Percentiles rank a stretch among this genome's conserved stretches.
Evolutionary conservation across 1,140 invertebrate genomes (phyloP).

Genomic region (Cotesia chilonis): DNA sequence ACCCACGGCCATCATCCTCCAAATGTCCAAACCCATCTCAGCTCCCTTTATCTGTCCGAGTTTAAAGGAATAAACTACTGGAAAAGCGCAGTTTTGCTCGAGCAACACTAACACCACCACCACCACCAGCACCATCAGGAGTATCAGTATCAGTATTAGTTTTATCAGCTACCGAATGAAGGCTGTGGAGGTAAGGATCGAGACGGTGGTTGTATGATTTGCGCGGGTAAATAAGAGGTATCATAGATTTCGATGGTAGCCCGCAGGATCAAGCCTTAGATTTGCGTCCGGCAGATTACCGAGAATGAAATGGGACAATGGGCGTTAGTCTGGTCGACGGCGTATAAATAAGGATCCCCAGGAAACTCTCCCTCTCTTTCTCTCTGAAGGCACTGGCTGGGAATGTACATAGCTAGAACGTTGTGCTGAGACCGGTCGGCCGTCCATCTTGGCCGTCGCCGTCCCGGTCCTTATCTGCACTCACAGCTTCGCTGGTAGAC

Average conservation of each 20-base stretch:
- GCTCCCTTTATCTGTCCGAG: too few relatives aligned
- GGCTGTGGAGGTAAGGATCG: background rate
- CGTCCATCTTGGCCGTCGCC: conserved; percentile 66
- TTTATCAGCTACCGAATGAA: background rate
- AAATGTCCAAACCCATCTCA: background rate
- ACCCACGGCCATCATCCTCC: conserved; percentile 51
- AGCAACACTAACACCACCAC: too few relatives aligned
- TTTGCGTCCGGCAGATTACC: conserved; percentile 67
- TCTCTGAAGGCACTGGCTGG: conserved; percentile 39
- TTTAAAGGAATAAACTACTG: too few relatives aligned
- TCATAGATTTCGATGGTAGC: conserved; percentile 66
- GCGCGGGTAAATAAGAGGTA: conserved; percentile 62
- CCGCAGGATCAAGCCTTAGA: conserved; percentile 67
- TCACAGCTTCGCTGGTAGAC: conserved; percentile 65
- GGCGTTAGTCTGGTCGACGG: conserved; percentile 64
- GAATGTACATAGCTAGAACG: background rate
- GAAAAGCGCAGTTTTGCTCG: too few relatives aligned
- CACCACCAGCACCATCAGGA: too few relatives aligned
- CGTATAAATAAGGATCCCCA: conserved; percentile 67
- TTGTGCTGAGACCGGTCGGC: conserved; percentile 59
- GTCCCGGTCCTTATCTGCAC: conserved; percentile 65
- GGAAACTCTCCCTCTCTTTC: conserved; percentile 42
- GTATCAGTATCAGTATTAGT: background rate
- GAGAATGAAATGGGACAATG: conserved; percentile 65
- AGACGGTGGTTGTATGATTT: conserved; percentile 20